Evolutionary conservation across 2,797 vertebrate species (phyloP), one percentile per base, ranked within the genome.

Genomic region (Cichlasoma orientale): DNA sequence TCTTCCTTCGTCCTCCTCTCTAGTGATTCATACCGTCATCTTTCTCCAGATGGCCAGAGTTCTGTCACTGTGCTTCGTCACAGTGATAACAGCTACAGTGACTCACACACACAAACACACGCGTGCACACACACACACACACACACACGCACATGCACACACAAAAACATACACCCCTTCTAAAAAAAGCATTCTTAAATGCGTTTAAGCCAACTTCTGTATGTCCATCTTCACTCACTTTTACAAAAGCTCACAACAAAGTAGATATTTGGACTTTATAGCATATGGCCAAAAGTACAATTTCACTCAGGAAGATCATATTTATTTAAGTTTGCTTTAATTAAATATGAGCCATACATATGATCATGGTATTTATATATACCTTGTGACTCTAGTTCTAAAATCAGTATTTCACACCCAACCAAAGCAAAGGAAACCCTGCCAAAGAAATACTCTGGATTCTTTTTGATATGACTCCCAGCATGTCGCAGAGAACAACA

Each of bases 31-130:
- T 88, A 73, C 84, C 78, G 86, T 92, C 92, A 92, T 92, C 90
- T 78, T 80, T 92, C 89, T 92, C 93, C 92, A 93, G 93, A 94
- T 94, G 93, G 93, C 87, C 88, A 23, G 76, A 84, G 88, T 84
- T 84, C 91, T 89, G 88, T 93, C 89, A 82, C 86, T 76, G 85
- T 81, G 85, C 90, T 92, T 90, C 55, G 85, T 93, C 90, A 92
- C 83, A 86, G 78, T 82, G 82, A 88, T 85, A 87, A 77, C 87
- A 85, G 76, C 84, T 70, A 78, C 86, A 75, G 73, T 78, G 75
- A 92, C 79, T 80, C 89, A 76, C 59, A 58, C 57, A 57, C 41
- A 53, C 59, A 41, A 5, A 38, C 4, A 23, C 33, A 38, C 4
- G 1, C 21, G 73, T 58, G 79, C 74, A 61, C 80, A 78, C 74